Conservation (phyloP, 2,888 invertebrate species). For the Hydraecia micacea region DNA sequence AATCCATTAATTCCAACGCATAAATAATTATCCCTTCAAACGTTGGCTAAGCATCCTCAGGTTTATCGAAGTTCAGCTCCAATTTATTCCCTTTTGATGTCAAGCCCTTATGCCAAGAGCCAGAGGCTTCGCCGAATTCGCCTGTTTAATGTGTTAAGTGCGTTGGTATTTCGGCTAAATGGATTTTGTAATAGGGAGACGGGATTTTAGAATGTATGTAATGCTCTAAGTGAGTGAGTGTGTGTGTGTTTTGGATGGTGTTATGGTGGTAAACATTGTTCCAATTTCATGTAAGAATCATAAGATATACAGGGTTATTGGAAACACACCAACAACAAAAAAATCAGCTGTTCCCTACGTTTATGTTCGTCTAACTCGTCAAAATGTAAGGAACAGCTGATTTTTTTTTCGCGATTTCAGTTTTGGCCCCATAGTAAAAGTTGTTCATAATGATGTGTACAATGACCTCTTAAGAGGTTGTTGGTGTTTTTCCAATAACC, state of each 20-base stretch:
- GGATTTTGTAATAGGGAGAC: constrained; percentile 48
- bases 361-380: too few relatives aligned
- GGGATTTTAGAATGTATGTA: constrained; percentile 41
- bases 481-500: too few relatives aligned
- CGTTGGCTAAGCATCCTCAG: constrained; percentile 52
- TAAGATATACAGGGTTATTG: too few relatives aligned
- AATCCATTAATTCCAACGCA: constrained; percentile 49
- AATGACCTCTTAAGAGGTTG: too few relatives aligned
- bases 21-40: constrained; percentile 59
- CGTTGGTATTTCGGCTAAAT: constrained; percentile 61
- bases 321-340: too few relatives aligned
- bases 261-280: constrained; percentile 7
- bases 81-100: constrained; percentile 66
- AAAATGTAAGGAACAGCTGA: too few relatives aligned
- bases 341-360: too few relatives aligned
- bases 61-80: constrained; percentile 65
- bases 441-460: too few relatives aligned
- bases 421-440: too few relatives aligned
- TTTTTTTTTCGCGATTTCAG: too few relatives aligned
- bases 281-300: constrained; percentile 13
- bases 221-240: constrained; percentile 36
- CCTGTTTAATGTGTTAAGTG: constrained; percentile 64
- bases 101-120: constrained; percentile 51
- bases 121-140: constrained; percentile 51
- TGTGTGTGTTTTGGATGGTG: constrained; percentile 25